Percentiles rank a stretch among this genome's conserved stretches.
phyloP scores from a whole-genome alignment of 92 coral and sea anemone species.

The Paragorgia papillata region DNA sequence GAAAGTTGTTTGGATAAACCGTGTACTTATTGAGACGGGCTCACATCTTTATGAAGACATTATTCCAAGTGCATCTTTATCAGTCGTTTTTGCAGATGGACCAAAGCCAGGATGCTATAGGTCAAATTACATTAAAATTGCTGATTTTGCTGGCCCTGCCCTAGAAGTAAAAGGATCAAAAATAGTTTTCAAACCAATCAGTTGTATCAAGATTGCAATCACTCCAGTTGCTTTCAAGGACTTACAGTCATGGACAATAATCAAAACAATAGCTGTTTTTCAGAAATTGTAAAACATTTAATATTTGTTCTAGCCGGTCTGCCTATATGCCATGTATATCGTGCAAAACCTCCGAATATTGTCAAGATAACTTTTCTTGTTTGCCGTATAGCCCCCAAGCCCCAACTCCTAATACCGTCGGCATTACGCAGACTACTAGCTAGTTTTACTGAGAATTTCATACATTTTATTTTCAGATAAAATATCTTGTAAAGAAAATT shows the following conservation, averaged over 20 bases:
- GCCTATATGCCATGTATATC: too few relatives aligned
- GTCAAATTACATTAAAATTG: constrained; percentile 33
- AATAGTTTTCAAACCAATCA: constrained; percentile 4
- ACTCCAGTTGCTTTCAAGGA: background rate
- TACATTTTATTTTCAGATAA: too few relatives aligned
- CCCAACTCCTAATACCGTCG: too few relatives aligned
- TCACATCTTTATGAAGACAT: constrained; percentile 48
- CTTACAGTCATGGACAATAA: constrained; percentile 40
- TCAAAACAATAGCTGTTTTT: constrained; percentile 62
- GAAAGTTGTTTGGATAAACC: constrained; percentile 26
- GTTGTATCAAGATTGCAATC: constrained; percentile 48
- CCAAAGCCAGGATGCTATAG: constrained; percentile 24
- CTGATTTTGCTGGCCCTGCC: constrained; percentile 39
- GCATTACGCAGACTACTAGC: too few relatives aligned
- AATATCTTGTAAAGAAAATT: too few relatives aligned
- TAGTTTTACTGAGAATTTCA: too few relatives aligned
- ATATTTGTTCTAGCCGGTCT: too few relatives aligned
- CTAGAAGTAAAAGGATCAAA: constrained; percentile 23
- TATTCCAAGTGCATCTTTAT: constrained; percentile 17
- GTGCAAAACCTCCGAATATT: too few relatives aligned
- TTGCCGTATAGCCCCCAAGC: too few relatives aligned
- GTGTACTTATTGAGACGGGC: constrained; percentile 52
- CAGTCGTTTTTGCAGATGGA: constrained; percentile 2
- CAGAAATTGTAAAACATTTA: constrained; percentile 2
- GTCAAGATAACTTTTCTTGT: too few relatives aligned